Conservation (phyloP, 1,140 invertebrate genomes). For the Drosophila tropicalis region DNA sequence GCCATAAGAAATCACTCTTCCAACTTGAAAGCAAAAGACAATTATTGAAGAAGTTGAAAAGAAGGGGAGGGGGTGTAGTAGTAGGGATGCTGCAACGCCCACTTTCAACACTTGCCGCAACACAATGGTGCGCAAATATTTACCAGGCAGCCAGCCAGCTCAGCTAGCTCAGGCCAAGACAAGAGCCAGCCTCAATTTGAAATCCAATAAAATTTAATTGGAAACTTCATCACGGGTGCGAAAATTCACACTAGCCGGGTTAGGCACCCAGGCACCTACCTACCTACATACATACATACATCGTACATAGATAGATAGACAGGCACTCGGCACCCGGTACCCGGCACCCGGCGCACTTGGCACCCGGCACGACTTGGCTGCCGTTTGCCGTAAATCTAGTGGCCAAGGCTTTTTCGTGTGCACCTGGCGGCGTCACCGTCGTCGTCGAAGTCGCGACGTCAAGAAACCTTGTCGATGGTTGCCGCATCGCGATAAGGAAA, state of each 20-base stretch:
- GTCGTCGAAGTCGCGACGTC: conserved; percentile 10
- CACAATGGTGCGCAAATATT: conserved; percentile 80
- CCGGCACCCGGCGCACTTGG: conserved; percentile 57
- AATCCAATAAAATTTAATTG: conserved; percentile 83
- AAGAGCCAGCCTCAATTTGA: conserved; percentile 78
- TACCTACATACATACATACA: background rate
- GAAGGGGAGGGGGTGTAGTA: background rate
- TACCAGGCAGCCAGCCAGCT: conserved; percentile 45
- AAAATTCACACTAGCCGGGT: conserved; percentile 75
- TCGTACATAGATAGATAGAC: too few relatives aligned
- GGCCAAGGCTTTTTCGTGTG: conserved; percentile 55
- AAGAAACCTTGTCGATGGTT: conserved; percentile 36
- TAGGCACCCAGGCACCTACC: background rate
- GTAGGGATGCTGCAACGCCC: conserved; percentile 53
- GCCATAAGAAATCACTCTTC: conserved; percentile 78
- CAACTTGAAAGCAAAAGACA: conserved; percentile 30
- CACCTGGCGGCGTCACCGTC: conserved; percentile 45
- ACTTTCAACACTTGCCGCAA: conserved; percentile 80
- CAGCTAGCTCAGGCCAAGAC: conserved; percentile 33
- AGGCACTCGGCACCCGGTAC: conserved; percentile 61
- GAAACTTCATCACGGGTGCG: conserved; percentile 83
- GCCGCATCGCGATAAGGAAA: conserved; percentile 77
- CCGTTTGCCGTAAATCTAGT: conserved; percentile 78
- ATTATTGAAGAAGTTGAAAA: conserved; percentile 33
- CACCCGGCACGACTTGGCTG: conserved; percentile 72